Evolutionary conservation across 2,888 invertebrate species (phyloP).

Genomic region (Campoplex nolae): DNA sequence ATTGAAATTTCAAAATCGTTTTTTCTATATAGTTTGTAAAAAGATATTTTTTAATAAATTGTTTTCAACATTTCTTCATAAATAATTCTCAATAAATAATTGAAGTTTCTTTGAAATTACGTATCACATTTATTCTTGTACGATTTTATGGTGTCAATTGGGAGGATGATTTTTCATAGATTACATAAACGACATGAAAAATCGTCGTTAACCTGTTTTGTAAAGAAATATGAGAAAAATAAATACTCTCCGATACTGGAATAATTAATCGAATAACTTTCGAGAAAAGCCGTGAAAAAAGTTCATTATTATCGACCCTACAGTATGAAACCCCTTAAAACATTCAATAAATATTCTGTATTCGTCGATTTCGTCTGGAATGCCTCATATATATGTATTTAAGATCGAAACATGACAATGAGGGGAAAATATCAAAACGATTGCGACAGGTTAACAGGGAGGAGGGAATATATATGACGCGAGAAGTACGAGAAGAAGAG

Average conservation of each 20-base stretch:
- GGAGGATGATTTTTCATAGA: neutral
- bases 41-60: too few relatives aligned
- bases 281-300: neutral
- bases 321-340: neutral
- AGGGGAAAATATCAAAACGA: slow-evolving; percentile 67
- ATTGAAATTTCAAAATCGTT: too few relatives aligned
- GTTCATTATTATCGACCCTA: neutral
- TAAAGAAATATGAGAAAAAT: too few relatives aligned
- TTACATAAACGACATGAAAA: neutral
- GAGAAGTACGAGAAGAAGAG: slow-evolving; percentile 1
- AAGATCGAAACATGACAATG: slow-evolving; percentile 31
- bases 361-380: neutral
- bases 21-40: too few relatives aligned
- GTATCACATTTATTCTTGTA: too few relatives aligned
- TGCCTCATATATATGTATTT: slow-evolving; percentile 2
- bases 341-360: neutral
- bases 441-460: slow-evolving; percentile 68
- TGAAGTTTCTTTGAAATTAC: too few relatives aligned
- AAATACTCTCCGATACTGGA: too few relatives aligned
- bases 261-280: neutral
- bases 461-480: slow-evolving; percentile 58
- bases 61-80: too few relatives aligned
- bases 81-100: too few relatives aligned
- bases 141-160: too few relatives aligned
- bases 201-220: neutral